Evolutionary conservation across 2,888 invertebrate species (phyloP).

Genomic region (Crioceris asparagi): DNA sequence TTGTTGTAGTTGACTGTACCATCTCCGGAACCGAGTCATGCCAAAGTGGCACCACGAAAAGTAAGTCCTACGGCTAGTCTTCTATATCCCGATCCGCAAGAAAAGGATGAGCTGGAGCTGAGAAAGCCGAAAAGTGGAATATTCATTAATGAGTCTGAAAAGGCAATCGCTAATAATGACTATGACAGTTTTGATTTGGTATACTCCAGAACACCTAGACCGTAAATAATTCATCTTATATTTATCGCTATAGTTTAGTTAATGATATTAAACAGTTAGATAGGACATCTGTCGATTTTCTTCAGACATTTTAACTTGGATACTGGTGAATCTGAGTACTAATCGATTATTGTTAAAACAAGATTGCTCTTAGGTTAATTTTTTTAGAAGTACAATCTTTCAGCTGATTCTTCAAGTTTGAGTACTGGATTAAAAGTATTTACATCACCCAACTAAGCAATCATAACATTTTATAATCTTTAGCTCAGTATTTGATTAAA

Average conservation of each 20-base stretch:
- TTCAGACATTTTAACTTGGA: not conserved
- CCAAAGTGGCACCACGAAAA: slow-evolving; percentile 28
- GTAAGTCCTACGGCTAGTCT: slow-evolving; percentile 27
- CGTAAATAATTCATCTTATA: slow-evolving; percentile 11
- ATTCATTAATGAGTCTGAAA: slow-evolving; percentile 27
- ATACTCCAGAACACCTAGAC: slow-evolving; percentile 21
- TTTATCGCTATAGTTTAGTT: too few species aligned
- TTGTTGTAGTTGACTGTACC: slow-evolving; percentile 28
- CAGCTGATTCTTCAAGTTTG: not conserved
- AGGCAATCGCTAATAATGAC: slow-evolving; percentile 10
- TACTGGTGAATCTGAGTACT: not conserved
- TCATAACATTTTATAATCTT: too few species aligned
- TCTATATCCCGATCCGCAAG: slow-evolving; percentile 29
- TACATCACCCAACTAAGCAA: too few species aligned
- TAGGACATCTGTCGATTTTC: too few species aligned
- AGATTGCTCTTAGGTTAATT: not conserved
- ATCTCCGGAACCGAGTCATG: slow-evolving; percentile 31
- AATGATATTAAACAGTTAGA: too few species aligned
- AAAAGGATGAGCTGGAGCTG: slow-evolving; percentile 23
- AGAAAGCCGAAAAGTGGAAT: slow-evolving; percentile 35
- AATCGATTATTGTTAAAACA: not conserved
- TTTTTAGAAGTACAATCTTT: not conserved
- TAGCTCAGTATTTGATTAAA: too few species aligned
- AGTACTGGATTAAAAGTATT: too few species aligned
- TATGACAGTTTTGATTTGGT: slow-evolving; percentile 31